A percentile compares a stretch with the other conserved stretches of the same genome.
Evolutionary conservation across 2,113 vertebrate genomes (phyloP).

Genomic region (Progne subis): DNA sequence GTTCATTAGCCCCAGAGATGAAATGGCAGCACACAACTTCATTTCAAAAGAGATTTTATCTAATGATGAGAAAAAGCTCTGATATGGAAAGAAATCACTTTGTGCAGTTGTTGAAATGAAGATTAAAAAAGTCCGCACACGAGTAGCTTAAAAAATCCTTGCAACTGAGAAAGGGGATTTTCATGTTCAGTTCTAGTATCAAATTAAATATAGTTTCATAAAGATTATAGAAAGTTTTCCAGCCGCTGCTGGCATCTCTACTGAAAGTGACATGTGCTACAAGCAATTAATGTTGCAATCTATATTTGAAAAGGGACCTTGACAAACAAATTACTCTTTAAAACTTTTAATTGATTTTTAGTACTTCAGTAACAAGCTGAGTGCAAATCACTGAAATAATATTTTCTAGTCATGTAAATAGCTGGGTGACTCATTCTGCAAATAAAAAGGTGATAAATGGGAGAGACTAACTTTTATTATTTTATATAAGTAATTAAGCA

Average conservation of each 20-base stretch:
- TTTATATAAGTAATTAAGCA: neutral
- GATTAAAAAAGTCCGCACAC: neutral
- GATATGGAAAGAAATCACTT: neutral
- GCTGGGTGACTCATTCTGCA: neutral
- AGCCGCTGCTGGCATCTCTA: neutral
- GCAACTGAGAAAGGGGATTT: neutral
- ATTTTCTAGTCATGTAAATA: neutral
- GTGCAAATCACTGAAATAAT: neutral
- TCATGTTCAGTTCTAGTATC: neutral
- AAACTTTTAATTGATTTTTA: conserved; percentile 2
- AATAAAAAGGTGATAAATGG: neutral
- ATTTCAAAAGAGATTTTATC: neutral
- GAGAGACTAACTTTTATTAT: neutral
- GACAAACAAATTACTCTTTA: neutral
- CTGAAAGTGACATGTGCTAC: neutral
- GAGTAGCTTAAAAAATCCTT: neutral
- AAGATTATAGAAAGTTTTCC: neutral
- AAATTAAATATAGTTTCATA: neutral
- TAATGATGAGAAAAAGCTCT: neutral
- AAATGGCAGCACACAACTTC: neutral
- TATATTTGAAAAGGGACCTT: neutral
- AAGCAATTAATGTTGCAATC: neutral
- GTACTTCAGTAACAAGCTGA: neutral
- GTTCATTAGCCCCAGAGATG: neutral
- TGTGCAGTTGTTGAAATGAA: neutral